Base-by-base conservation (phyloP, 1,140 invertebrate species). In the Anastrepha ludens region DNA sequence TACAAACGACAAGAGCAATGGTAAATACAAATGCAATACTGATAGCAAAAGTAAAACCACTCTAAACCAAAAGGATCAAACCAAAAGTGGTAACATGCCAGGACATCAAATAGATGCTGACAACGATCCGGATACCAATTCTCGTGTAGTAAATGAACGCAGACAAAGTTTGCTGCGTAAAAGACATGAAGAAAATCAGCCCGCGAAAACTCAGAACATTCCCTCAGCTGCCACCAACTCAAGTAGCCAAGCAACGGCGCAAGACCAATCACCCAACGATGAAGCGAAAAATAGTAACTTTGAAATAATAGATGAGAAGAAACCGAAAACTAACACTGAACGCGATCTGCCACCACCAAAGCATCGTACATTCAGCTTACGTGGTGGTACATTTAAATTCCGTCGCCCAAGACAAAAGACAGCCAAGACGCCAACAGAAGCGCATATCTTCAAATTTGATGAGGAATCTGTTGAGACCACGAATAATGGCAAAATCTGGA, bases 371-470 rank as follows among this genome's bases (percentile, higher is more conserved):
- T 85, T 74, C 13, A 88, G 85, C 17, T 88, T 91, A 8, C 89
- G 90, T 4, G 81, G 92, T 47, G 89, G 91, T 59, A 92, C 92
- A 85, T 92, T 92, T n/a, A 92, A 92, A 87, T 91, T 92, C 64
- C 90, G 90, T 50, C 89, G 88, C 11, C 88, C 90, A n/a, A 90
- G 88, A 88, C 88, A 87, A 29, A 91, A 91, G 89, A 50, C 88
- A 62, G 47, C 20, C 2, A 60, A 41, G 8, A 74, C 20, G 8
- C 59, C 87, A 47, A 59, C 62, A 29, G 88, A 85, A 17, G 90
- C 91, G 7, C 89, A 93, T 44, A 90, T 92, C 41, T 93, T 93
- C 59, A 93, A 90, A 87, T 93, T 93, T 64, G 92, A 93, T 86
- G 90, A 92, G 62, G 89, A 89, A 8, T 89, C 89, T 20, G 85